phyloP scores from a whole-genome alignment of 2,113 vertebrate genomes.

The Lynx canadensis region DNA sequence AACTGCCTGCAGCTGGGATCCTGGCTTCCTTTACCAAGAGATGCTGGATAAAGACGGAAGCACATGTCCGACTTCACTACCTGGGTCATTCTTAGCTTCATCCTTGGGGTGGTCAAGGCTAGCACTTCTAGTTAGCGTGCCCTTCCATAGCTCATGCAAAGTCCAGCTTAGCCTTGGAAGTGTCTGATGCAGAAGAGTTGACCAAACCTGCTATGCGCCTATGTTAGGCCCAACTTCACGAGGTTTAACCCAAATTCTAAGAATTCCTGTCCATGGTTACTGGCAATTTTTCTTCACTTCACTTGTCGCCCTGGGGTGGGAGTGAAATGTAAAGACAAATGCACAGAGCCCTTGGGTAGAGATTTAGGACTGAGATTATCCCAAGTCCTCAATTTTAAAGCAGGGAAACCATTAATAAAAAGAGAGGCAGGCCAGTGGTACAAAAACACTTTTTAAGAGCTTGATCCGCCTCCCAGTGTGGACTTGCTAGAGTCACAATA shows the following conservation, averaged over 20 bases:
- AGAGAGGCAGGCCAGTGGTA: neutral
- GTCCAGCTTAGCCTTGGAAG: neutral
- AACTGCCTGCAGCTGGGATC: neutral
- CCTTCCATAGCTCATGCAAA: neutral
- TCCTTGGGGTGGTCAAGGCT: neutral
- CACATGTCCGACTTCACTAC: neutral
- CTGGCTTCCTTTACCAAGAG: neutral
- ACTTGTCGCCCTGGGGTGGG: neutral
- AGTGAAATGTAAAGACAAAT: neutral
- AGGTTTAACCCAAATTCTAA: neutral
- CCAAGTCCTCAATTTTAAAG: neutral
- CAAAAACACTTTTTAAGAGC: constrained; percentile 32
- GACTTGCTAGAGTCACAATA: constrained; percentile 8
- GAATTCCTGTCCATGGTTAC: neutral
- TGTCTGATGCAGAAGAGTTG: neutral
- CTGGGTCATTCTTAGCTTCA: neutral
- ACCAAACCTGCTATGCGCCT: neutral
- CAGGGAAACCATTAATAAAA: constrained; percentile 27
- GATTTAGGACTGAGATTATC: neutral
- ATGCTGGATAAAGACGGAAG: neutral
- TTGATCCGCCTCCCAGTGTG: neutral
- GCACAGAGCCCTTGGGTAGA: neutral
- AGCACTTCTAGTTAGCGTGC: neutral
- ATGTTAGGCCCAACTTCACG: neutral
- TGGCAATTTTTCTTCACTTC: neutral